phyloP scores from a whole-genome alignment of 23 tunicate genomes.

The Trididemnum miniatum region DNA sequence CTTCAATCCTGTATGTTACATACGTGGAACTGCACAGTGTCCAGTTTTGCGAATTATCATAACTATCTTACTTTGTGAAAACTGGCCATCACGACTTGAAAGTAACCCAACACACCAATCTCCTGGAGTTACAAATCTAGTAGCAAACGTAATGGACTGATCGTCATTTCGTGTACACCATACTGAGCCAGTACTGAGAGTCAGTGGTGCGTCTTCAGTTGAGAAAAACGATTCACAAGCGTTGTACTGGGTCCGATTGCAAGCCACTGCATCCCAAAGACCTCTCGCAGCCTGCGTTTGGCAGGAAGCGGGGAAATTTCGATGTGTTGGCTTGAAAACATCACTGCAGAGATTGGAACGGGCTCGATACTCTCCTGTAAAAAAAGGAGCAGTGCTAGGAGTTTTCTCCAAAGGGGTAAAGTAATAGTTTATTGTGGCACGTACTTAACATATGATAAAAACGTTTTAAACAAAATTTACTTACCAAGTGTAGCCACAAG shows the following conservation, averaged over 20 bases:
- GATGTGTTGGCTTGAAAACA: conserved; percentile 4
- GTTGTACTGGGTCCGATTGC: background rate
- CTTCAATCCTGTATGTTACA: too few relatives aligned
- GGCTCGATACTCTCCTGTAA: background rate
- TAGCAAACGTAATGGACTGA: background rate
- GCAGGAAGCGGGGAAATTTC: conserved; percentile 16
- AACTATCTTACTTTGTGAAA: conserved; percentile 28
- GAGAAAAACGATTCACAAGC: background rate
- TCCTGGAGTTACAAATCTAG: background rate
- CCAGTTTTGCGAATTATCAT: too few relatives aligned
- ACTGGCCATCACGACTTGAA: conserved; percentile 13
- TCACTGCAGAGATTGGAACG: conserved; percentile 10
- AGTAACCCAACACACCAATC: background rate
- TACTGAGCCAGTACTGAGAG: background rate
- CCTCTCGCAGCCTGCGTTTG: conserved; percentile 5
- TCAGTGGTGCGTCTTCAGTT: background rate
- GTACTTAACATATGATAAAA: too few relatives aligned
- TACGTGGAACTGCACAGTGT: too few relatives aligned
- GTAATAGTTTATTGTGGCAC: too few relatives aligned
- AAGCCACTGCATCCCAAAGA: background rate
- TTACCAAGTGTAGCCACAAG: conserved; percentile 15
- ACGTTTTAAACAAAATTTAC: background rate
- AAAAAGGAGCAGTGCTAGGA: too few relatives aligned
- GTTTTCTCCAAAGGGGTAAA: too few relatives aligned
- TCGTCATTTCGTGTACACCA: background rate